phyloP scores from a whole-genome alignment of 2,797 vertebrate species.

The Chromobotia macracanthus region DNA sequence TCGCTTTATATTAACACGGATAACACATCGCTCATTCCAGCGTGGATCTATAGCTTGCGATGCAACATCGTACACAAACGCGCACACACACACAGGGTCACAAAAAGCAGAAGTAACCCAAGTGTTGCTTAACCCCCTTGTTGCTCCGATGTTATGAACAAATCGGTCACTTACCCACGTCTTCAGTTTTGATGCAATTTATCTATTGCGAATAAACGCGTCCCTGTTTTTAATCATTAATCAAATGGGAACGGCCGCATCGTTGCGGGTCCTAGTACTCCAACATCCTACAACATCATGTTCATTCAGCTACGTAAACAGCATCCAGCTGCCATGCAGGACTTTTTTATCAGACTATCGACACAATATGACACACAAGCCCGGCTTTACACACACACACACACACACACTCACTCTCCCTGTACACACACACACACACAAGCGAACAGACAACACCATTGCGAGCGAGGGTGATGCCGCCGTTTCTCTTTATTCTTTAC shows the following conservation, averaged over 20 bases:
- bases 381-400: slow-evolving; percentile 59
- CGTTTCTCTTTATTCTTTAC: slow-evolving; percentile 54
- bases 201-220: slow-evolving; percentile 40
- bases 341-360: slow-evolving; percentile 63
- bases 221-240: slow-evolving; percentile 49
- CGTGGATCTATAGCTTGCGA: background rate
- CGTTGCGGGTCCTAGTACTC: background rate
- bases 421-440: slow-evolving; percentile 61
- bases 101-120: slow-evolving; percentile 62
- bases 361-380: slow-evolving; percentile 67
- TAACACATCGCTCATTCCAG: background rate
- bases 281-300: slow-evolving; percentile 44
- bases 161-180: slow-evolving; percentile 80
- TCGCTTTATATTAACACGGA: slow-evolving; percentile 39
- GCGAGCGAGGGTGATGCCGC: slow-evolving; percentile 76
- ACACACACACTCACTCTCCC: slow-evolving; percentile 52
- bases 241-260: slow-evolving; percentile 1
- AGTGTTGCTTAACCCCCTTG: slow-evolving; percentile 60
- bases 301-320: slow-evolving; percentile 55
- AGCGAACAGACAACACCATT: slow-evolving; percentile 75
- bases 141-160: slow-evolving; percentile 73
- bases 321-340: slow-evolving; percentile 55
- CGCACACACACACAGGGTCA: slow-evolving; percentile 25
- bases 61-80: background rate
- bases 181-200: slow-evolving; percentile 62